Conservation (phyloP, 2,797 vertebrate species). For the Leptatherina wallacei region DNA sequence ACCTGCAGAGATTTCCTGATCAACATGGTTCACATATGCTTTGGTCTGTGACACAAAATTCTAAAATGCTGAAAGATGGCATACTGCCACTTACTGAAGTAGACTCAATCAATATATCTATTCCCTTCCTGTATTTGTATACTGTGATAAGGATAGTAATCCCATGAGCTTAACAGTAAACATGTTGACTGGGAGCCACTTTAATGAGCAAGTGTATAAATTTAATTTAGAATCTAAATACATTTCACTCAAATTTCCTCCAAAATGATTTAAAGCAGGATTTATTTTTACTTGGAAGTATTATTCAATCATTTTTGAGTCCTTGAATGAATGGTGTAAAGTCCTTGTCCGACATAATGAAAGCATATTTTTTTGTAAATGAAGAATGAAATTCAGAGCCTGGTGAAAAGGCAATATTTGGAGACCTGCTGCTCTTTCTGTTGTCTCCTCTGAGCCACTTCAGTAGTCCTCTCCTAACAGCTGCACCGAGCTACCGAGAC, state of each 20-base stretch:
- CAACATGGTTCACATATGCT: not conserved
- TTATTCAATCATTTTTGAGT: not conserved
- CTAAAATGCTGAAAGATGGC: not conserved
- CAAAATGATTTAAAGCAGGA: too few relatives aligned
- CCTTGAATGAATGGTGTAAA: not conserved
- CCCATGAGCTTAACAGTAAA: not conserved
- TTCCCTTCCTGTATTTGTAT: not conserved
- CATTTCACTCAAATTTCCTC: not conserved
- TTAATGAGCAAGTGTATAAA: not conserved
- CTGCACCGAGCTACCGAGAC: slow-evolving; percentile 62
- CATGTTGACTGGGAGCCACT: not conserved
- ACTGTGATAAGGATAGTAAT: not conserved
- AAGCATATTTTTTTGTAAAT: not conserved
- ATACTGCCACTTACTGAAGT: not conserved
- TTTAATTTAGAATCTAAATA: not conserved
- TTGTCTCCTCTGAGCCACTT: slow-evolving; percentile 52
- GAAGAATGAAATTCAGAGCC: not conserved
- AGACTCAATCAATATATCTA: not conserved
- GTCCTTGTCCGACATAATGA: not conserved
- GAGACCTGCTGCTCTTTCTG: slow-evolving; percentile 37
- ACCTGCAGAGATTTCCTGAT: not conserved
- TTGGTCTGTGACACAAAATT: not conserved
- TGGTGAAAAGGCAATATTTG: not conserved
- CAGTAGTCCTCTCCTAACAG: slow-evolving; percentile 63
- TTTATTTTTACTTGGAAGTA: not conserved